These are phyloP conservation scores for Psittacula cyanocephala DNA, from an alignment of 2,113 vertebrate genomes.

Conservation along the genomic window DNA sequence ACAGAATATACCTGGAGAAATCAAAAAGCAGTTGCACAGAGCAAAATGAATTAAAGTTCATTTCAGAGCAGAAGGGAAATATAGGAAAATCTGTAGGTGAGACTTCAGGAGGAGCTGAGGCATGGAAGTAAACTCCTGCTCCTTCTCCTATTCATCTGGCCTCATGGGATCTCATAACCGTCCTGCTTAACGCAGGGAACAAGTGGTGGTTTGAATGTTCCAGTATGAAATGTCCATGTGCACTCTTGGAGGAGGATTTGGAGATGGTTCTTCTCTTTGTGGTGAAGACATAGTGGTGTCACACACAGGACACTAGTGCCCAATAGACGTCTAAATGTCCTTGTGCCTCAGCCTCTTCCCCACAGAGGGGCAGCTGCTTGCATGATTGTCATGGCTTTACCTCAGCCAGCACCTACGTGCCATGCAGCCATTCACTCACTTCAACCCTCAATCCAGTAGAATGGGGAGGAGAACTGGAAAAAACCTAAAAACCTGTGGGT, in stretches of 20 bases:
- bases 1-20: background rate
- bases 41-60: background rate
- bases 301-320: background rate
- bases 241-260: background rate
- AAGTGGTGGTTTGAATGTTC: background rate
- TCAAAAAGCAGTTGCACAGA: background rate
- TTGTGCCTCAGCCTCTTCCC: background rate
- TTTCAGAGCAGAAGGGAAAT: background rate
- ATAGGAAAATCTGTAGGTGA: background rate
- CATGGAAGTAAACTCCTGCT: rapidly evolving
- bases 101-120: background rate
- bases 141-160: background rate
- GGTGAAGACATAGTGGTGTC: rapidly evolving
- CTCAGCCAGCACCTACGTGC: background rate
- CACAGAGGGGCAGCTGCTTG: background rate
- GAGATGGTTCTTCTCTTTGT: background rate
- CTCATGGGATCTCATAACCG: background rate
- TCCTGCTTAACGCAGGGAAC: background rate
- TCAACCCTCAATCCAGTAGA: background rate
- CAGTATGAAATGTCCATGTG: rapidly evolving
- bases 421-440: background rate
- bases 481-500: background rate
- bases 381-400: background rate
- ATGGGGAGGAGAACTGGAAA: background rate
- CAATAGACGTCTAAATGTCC: background rate